phyloP scores from a whole-genome alignment of 2,888 invertebrate species.

The Caradrina kadenii region DNA sequence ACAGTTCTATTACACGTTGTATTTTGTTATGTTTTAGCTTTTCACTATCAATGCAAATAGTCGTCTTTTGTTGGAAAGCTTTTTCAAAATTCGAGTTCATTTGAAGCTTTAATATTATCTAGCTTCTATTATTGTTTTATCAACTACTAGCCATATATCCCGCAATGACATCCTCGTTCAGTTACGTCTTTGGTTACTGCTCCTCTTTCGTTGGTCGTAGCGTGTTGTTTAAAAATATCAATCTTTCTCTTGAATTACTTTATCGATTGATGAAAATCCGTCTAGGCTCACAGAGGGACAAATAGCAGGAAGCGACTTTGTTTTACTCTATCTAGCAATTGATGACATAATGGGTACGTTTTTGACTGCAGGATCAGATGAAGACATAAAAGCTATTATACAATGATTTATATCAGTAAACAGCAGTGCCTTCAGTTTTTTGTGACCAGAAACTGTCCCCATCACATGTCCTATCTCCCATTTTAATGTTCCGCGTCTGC shows the following conservation, averaged over 20 bases:
- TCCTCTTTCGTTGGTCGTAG: too few relatives aligned
- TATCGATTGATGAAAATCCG: too few relatives aligned
- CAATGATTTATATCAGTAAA: conserved; percentile 65
- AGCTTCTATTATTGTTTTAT: not conserved
- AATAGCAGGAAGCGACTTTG: too few relatives aligned
- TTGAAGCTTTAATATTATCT: not conserved
- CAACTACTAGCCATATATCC: too few relatives aligned
- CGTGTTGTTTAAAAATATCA: too few relatives aligned
- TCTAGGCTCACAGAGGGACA: too few relatives aligned
- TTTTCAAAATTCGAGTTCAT: not conserved
- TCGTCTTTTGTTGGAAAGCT: not conserved
- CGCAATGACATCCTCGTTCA: too few relatives aligned
- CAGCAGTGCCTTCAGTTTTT: conserved; percentile 53
- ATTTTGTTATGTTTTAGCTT: not conserved
- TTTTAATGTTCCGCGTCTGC: conserved; percentile 60
- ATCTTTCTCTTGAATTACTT: too few relatives aligned
- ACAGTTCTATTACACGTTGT: not conserved
- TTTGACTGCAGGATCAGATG: conserved; percentile 26
- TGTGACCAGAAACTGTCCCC: conserved; percentile 45
- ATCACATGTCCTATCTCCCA: conserved; percentile 60
- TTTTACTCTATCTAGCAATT: not conserved
- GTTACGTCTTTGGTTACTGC: too few relatives aligned
- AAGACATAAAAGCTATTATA: conserved; percentile 31
- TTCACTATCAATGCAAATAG: not conserved
- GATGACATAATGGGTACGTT: not conserved